Conservation (phyloP, 2,888 invertebrate genomes). For the Ochlodes sylvanus region DNA sequence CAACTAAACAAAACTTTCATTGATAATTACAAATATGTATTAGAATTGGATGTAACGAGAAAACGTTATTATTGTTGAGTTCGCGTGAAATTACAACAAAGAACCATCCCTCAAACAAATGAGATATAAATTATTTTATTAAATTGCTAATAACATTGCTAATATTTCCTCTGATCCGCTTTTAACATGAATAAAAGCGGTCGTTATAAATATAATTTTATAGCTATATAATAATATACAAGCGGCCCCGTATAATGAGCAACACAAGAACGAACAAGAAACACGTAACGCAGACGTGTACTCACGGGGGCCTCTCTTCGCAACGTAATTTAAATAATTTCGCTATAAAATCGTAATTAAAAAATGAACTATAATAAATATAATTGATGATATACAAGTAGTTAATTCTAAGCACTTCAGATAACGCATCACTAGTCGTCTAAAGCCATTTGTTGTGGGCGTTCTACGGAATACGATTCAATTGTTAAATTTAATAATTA, state of each 20-base stretch:
- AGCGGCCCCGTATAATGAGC: constrained; percentile 18
- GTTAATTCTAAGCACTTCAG: constrained; percentile 18
- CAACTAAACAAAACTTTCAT: not conserved
- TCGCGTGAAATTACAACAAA: not conserved
- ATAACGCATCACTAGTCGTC: constrained; percentile 26
- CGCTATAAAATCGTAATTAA: constrained; percentile 21
- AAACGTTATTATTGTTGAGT: constrained; percentile 2
- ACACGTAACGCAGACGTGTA: not conserved
- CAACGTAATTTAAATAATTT: constrained; percentile 21
- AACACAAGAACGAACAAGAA: not conserved
- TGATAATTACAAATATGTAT: not conserved
- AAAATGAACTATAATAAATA: constrained; percentile 17
- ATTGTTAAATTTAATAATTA: not conserved
- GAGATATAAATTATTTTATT: constrained; percentile 20
- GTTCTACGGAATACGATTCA: constrained; percentile 2
- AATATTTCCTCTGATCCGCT: constrained; percentile 32
- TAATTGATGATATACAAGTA: constrained; percentile 16
- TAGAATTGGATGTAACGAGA: not conserved
- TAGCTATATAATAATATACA: constrained; percentile 9
- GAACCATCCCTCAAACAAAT: constrained; percentile 17
- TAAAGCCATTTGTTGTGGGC: constrained; percentile 19
- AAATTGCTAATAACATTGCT: constrained; percentile 35
- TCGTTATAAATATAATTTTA: constrained; percentile 18
- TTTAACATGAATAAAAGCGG: constrained; percentile 37
- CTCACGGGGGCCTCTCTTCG: constrained; percentile 6